Base-by-base conservation (phyloP, 2,888 invertebrate genomes). In the Scaptomyza tumidula region DNA sequence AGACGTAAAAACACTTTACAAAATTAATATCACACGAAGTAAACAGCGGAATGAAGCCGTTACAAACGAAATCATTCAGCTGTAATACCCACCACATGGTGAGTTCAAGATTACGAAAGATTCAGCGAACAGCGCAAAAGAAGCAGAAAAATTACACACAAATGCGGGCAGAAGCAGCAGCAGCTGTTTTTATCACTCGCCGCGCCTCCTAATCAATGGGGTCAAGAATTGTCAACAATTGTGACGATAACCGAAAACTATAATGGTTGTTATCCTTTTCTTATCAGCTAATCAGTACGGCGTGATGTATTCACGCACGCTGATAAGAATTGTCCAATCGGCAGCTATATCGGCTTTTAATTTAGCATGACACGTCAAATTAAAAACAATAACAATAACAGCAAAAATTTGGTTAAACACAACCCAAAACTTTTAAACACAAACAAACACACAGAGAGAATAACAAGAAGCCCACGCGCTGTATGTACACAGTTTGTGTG, bases 111-210 rank as follows among this genome's bases (percentile, higher is more conserved):
- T 52, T 48, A 46, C 16, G 13, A 27, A 71, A 19, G 48, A 14
- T 33, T 33, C 31, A 49, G 31, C n/a, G 6, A 24, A 39, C 33
- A 24, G 43, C 29, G 44, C 10, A 19, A 3, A 10, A 35, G 37
- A 45, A 19, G 16, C 48, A 29, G 9, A 31, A 41, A 10, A 7
- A n/a, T n/a, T n/a, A 7, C 7, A 24, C 19, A 27, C 2, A 50
- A 55, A 44, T 70, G 46, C 45, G 48, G 43, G 37, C 45, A 54
- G 27, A 35, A 53, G 13, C 37, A 41, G 4, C 11, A 14, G 29
- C 19, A 44, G 24, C 48, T 45, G 59, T 43, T 72, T 74, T 77
- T 77, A 50, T 60, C 29, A n/a, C 29, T 14, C n/a, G 54, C 45
- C 77, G 41, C n/a, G 44, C 66, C 57, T 39, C 9, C 7, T 39